phyloP scores from a whole-genome alignment of 1,140 invertebrate species.

The Macrostomum lignano region DNA sequence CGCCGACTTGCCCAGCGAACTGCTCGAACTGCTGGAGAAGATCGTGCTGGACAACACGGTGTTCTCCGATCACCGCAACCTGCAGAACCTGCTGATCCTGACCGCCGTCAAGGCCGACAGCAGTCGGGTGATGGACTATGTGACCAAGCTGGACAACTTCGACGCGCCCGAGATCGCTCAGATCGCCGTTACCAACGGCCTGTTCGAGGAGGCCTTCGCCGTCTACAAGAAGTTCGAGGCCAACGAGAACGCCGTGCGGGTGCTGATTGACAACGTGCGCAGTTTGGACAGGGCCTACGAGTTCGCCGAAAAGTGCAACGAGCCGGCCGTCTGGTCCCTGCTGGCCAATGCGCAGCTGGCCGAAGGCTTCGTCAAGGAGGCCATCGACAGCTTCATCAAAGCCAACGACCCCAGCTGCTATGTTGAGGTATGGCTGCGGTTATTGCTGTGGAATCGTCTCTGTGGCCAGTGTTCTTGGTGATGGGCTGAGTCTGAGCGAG shows the following conservation, averaged over 20 bases:
- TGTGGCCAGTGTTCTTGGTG: too few species aligned
- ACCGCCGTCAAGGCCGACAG: slow-evolving; percentile 84
- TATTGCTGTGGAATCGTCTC: too few species aligned
- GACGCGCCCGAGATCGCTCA: slow-evolving; percentile 98
- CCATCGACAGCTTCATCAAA: slow-evolving; percentile 84
- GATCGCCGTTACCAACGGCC: slow-evolving; percentile 81
- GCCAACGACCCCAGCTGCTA: slow-evolving; percentile 91
- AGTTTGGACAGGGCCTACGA: slow-evolving; percentile 93
- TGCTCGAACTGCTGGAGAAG: slow-evolving; percentile 95
- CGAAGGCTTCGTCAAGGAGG: slow-evolving; percentile 34
- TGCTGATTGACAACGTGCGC: slow-evolving; percentile 84
- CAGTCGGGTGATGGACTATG: slow-evolving; percentile 63
- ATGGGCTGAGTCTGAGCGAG: too few species aligned
- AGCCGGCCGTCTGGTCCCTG: slow-evolving; percentile 88
- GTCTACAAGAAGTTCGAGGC: slow-evolving; percentile 99
- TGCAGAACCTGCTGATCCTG: slow-evolving; percentile 45
- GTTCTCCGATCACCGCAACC: slow-evolving; percentile 72
- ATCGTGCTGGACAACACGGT: slow-evolving; percentile 92
- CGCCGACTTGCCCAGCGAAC: slow-evolving; percentile 84
- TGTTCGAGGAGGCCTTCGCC: slow-evolving; percentile 96
- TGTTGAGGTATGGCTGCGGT: too few species aligned
- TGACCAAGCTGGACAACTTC: slow-evolving; percentile 88
- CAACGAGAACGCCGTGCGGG: slow-evolving; percentile 94
- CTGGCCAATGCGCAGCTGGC: slow-evolving; percentile 83
- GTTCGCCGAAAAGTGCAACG: slow-evolving; percentile 94